Conservation (phyloP, 2,113 vertebrate species). For the Ardeotis arabs region DNA sequence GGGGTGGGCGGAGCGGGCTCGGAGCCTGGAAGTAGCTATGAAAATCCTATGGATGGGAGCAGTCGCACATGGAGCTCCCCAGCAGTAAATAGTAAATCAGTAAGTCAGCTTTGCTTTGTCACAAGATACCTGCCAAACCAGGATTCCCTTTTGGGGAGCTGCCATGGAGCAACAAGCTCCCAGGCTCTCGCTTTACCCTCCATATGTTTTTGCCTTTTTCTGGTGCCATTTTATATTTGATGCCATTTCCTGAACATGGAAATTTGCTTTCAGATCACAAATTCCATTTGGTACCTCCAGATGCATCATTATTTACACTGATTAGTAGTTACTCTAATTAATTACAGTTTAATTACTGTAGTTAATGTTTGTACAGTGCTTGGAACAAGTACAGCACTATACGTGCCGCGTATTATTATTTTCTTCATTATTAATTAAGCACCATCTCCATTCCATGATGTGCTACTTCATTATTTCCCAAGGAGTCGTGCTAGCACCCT, state of each 20-base stretch:
- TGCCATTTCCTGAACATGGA: conserved; percentile 3
- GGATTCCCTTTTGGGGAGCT: not conserved
- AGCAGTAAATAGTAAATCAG: not conserved
- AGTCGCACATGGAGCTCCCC: not conserved
- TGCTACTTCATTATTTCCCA: conserved; percentile 27
- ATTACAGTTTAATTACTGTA: conserved; percentile 69
- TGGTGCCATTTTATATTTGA: conserved; percentile 20
- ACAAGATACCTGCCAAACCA: not conserved
- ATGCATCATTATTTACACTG: conserved; percentile 71
- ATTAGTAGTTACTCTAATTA: conserved; percentile 71
- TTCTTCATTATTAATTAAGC: conserved; percentile 43
- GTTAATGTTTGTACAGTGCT: conserved; percentile 69
- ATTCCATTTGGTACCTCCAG: conserved; percentile 60
- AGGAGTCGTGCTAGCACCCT: not conserved
- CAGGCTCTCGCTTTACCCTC: not conserved
- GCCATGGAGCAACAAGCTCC: accelerated
- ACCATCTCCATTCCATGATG: conserved; percentile 31
- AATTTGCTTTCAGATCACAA: conserved; percentile 64
- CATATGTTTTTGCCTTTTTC: not conserved
- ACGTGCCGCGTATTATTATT: conserved; percentile 54
- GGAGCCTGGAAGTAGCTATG: not conserved
- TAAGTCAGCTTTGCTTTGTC: not conserved
- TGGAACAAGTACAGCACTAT: conserved; percentile 61
- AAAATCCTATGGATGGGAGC: not conserved
- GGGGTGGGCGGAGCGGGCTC: not conserved